Evolutionary conservation across 2,113 vertebrate species (phyloP).

Genomic region (Echinops telfairi): DNA sequence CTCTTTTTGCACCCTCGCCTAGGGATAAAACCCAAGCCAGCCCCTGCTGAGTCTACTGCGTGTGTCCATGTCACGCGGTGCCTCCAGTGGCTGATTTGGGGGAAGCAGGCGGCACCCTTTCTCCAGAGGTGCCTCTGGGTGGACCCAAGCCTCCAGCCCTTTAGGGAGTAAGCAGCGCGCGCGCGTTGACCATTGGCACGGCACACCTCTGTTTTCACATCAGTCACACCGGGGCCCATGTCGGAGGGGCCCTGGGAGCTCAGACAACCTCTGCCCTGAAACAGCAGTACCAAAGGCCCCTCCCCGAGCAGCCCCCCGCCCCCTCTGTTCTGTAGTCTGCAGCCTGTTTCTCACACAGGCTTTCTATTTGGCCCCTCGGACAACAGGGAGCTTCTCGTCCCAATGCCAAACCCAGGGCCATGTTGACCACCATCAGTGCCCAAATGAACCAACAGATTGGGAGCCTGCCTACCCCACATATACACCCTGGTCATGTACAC

Average conservation of each 20-base stretch:
- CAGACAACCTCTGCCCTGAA: neutral
- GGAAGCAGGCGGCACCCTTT: neutral
- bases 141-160: neutral
- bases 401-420: neutral
- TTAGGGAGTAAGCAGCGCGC: neutral
- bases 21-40: neutral
- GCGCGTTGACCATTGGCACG: neutral
- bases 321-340: neutral
- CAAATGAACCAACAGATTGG: neutral
- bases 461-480: slow-evolving; percentile 17
- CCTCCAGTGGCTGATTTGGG: neutral
- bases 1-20: neutral
- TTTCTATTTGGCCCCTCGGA: neutral
- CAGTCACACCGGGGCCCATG: neutral
- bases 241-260: fast-evolving
- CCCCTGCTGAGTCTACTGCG: neutral
- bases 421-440: neutral
- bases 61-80: neutral
- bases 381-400: neutral
- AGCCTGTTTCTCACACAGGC: neutral
- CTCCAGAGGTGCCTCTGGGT: neutral
- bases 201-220: neutral
- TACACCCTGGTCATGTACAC: too few relatives aligned
- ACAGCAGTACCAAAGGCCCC: fast-evolving
- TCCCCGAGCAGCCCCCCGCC: neutral